Percentiles rank a stretch among this genome's conserved stretches.
These are phyloP conservation scores for Neodiprion pinetum DNA, from an alignment of 1,140 invertebrate species.

Conservation along the genomic window DNA sequence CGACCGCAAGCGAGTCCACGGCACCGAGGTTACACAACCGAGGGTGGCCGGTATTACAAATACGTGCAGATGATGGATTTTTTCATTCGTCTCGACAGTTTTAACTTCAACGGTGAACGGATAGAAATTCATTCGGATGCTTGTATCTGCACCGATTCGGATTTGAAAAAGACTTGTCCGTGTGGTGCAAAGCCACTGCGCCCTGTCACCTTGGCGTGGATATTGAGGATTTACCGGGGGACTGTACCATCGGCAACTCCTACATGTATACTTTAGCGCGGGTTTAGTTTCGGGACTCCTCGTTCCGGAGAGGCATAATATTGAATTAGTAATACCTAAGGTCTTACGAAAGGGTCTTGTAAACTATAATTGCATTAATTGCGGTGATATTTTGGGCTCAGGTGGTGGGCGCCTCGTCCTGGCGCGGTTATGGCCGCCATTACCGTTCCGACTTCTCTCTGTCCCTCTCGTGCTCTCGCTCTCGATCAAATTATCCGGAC, in stretches of 20 bases:
- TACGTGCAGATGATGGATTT: too few species aligned
- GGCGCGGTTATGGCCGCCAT: slow-evolving; percentile 60
- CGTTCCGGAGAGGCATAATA: slow-evolving; percentile 20
- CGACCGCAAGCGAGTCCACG: slow-evolving; percentile 51
- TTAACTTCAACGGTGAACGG: too few species aligned
- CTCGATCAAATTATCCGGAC: not conserved
- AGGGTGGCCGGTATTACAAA: too few species aligned
- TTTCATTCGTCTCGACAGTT: too few species aligned
- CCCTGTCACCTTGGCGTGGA: too few species aligned
- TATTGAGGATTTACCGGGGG: not conserved
- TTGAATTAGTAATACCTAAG: slow-evolving; percentile 48
- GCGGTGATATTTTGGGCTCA: slow-evolving; percentile 61
- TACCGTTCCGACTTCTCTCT: slow-evolving; percentile 43
- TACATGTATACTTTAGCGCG: not conserved
- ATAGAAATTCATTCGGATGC: too few species aligned
- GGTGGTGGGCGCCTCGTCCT: slow-evolving; percentile 52
- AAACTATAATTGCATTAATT: slow-evolving; percentile 63
- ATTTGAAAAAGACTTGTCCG: too few species aligned
- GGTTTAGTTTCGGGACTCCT: slow-evolving; percentile 7
- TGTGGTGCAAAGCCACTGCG: too few species aligned
- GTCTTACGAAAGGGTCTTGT: slow-evolving; percentile 53
- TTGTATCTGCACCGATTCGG: too few species aligned
- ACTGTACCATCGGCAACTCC: too few species aligned
- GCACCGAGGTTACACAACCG: too few species aligned
- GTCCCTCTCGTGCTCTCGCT: not conserved